Evolutionary conservation across 1,140 invertebrate species (phyloP).

Genomic region (Lordiphosa mommai): DNA sequence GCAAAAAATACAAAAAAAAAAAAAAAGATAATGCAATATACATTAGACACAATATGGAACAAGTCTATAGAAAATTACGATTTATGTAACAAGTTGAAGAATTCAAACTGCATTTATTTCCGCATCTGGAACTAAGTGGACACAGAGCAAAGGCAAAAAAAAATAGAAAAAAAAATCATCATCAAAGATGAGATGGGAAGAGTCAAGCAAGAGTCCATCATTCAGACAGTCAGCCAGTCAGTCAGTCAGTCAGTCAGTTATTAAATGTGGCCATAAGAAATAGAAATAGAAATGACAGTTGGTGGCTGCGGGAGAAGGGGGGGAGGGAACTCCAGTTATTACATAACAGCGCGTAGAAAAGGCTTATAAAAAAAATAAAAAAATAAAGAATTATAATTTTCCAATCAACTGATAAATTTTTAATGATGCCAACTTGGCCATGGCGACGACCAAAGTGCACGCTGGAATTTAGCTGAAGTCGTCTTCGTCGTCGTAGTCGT

Average conservation of each 20-base stretch:
- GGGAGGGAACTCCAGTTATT: conserved; percentile 36
- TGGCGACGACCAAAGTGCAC: conserved; percentile 52
- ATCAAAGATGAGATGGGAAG: neutral
- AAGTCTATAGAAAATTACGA: conserved; percentile 74
- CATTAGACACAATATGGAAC: conserved; percentile 64
- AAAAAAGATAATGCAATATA: conserved; percentile 70
- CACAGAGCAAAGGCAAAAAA: conserved; percentile 20
- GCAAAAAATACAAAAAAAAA: no score
- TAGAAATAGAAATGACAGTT: conserved; percentile 2
- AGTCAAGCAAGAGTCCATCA: conserved; percentile 8
- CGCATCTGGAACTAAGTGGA: conserved; percentile 58
- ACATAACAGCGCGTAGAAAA: conserved; percentile 41
- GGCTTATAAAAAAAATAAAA: conserved; percentile 7
- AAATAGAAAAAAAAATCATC: conserved; percentile 17
- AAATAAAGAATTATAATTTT: conserved; percentile 73
- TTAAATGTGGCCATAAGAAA: conserved; percentile 65
- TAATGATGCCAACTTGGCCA: conserved; percentile 57
- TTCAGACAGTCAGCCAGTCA: conserved; percentile 29
- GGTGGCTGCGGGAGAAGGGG: no score
- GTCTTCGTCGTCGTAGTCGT: neutral
- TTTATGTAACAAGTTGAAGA: conserved; percentile 75
- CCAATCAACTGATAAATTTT: conserved; percentile 78
- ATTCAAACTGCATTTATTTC: conserved; percentile 71
- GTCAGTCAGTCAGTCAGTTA: conserved; percentile 46
- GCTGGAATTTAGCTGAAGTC: conserved; percentile 49